phyloP scores from a whole-genome alignment of 2,888 invertebrate genomes.

The Crepidodera aurea region DNA sequence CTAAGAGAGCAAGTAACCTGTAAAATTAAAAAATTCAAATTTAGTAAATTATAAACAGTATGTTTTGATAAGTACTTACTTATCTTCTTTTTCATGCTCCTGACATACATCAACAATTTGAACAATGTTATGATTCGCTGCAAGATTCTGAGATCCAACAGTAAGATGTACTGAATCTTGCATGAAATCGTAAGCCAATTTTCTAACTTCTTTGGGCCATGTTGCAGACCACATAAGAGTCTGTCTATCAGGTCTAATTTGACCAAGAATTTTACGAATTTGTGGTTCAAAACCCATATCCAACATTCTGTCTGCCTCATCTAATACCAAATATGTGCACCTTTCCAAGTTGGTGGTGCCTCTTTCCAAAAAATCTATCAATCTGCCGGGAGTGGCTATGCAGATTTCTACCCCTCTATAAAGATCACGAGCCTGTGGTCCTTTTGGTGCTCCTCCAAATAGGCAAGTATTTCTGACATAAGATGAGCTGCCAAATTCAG shows the following conservation, averaged over 20 bases:
- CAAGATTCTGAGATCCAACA: slow-evolving; percentile 85
- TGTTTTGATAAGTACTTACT: slow-evolving; percentile 51
- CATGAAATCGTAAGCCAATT: slow-evolving; percentile 91
- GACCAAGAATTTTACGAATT: slow-evolving; percentile 90
- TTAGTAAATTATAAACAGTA: too few relatives aligned
- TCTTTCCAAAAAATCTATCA: slow-evolving; percentile 83
- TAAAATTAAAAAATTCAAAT: not conserved
- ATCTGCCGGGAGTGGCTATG: slow-evolving; percentile 86
- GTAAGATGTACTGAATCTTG: slow-evolving; percentile 90
- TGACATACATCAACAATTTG: slow-evolving; percentile 88
- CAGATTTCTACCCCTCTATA: slow-evolving; percentile 80
- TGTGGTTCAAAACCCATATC: slow-evolving; percentile 99
- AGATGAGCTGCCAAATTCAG: slow-evolving; percentile 82
- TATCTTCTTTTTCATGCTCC: slow-evolving; percentile 81
- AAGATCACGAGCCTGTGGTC: slow-evolving; percentile 77
- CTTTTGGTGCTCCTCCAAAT: slow-evolving; percentile 93
- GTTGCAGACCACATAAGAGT: slow-evolving; percentile 99
- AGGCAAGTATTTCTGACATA: slow-evolving; percentile 85
- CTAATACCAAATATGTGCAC: slow-evolving; percentile 87
- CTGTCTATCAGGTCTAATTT: slow-evolving; percentile 92
- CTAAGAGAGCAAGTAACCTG: slow-evolving; percentile 76
- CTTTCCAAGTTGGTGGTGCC: slow-evolving; percentile 75
- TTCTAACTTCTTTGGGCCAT: slow-evolving; percentile 95
- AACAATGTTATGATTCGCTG: slow-evolving; percentile 90
- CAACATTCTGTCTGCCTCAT: slow-evolving; percentile 96